Evolutionary conservation across 2,797 vertebrate species (phyloP), one percentile per base, ranked within the genome.

Genomic region (Characodon lateralis): DNA sequence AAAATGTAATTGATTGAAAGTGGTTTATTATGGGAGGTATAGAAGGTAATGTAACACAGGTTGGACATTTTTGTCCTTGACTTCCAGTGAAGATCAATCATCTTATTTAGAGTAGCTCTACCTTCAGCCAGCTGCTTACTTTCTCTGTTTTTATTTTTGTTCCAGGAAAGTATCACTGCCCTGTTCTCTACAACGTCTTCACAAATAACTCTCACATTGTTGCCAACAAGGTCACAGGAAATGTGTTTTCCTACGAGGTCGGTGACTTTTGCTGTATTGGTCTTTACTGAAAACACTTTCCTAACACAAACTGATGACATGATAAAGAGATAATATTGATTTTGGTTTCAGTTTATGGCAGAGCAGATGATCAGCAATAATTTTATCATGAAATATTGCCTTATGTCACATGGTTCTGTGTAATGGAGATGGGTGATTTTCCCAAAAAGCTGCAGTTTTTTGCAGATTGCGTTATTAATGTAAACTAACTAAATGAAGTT

Each of bases 191-290:
- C 93, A 97, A 94, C 0, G 95, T 99, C 55, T 99, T 99, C 95
- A 99, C 97, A 39, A 98, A 99, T 89, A 99, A 98, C 79, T 99
- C 97, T 31, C 96, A 99, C 90, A 98, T 99, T 0, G 96, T 99
- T 84, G 89, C 97, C 79, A 96, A 98, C 94, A 97, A 94, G 92
- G 95, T 97, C 46, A 98, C 97, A 0, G 98, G 98, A 83, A 99
- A 99, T 5, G 98, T 99, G 74, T 99, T 96, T 80, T 97, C 96
- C 24, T 55, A 96, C 8, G 98, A 99, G 97, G 98, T 99, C 55
- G 65, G 95, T 88, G 63, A 71, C 61, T 28, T 35, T 35, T 16
- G 39, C 39, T 69, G 6, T 13, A 2, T 16, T 1, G n/a, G 3
- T 63, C 28, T 2, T 63, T 31, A 12, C 65, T 68, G 35, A 66